These are phyloP conservation scores for Lagorchestes hirsutus DNA, from an alignment of 2,797 vertebrate genomes.

Conservation along the genomic window DNA sequence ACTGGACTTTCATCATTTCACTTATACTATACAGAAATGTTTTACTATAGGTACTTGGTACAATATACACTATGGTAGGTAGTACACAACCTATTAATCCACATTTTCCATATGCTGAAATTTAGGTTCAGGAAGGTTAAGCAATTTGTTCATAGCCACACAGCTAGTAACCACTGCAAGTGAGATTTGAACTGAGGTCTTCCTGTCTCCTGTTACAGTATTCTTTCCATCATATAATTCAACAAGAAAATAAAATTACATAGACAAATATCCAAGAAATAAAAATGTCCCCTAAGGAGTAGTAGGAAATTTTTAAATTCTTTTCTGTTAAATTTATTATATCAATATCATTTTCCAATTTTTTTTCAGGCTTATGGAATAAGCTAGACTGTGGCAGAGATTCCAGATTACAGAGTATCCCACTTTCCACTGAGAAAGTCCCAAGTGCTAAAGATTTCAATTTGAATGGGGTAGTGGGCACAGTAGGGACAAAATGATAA, in stretches of 20 bases:
- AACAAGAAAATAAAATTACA: neutral
- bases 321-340: neutral
- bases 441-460: neutral
- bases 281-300: neutral
- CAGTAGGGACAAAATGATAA: conserved; percentile 6
- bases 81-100: neutral
- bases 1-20: neutral
- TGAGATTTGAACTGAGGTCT: neutral
- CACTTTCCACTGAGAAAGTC: neutral
- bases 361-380: neutral
- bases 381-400: neutral
- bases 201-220: neutral
- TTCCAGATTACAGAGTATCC: neutral
- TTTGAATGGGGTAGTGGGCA: neutral
- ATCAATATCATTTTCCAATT: neutral
- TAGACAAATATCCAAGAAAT: neutral
- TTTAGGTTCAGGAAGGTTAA: neutral
- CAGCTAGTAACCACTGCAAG: neutral
- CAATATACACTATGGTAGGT: neutral
- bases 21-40: neutral
- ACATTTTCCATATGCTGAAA: neutral
- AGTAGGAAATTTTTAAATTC: neutral
- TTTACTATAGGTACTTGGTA: neutral
- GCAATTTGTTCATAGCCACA: neutral
- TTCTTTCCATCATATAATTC: neutral